Evolutionary conservation across 2,113 vertebrate species (phyloP).

Genomic region (Acanthisitta chloris): DNA sequence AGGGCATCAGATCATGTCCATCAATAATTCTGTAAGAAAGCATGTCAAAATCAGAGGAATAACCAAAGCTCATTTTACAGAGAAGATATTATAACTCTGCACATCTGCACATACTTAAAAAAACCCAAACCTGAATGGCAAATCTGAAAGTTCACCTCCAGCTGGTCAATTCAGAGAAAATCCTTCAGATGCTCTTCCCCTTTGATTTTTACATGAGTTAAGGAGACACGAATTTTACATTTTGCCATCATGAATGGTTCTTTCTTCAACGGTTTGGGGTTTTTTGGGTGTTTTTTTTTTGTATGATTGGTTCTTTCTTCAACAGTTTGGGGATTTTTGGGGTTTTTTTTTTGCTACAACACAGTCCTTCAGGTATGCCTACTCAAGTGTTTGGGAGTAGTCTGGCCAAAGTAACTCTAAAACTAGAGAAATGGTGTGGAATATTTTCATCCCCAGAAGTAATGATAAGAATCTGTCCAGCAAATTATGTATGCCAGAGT

Average conservation of each 20-base stretch:
- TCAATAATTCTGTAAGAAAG: slow-evolving; percentile 77
- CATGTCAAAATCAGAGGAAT: neutral
- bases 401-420: neutral
- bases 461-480: neutral
- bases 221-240: neutral
- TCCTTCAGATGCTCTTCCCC: neutral
- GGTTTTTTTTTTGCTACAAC: neutral
- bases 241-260: neutral
- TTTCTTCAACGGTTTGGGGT: neutral
- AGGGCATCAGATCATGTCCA: slow-evolving; percentile 83
- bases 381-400: neutral
- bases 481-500: neutral
- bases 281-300: neutral
- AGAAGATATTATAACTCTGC: neutral
- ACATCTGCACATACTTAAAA: neutral
- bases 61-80: neutral
- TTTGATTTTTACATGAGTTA: neutral
- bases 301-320: neutral
- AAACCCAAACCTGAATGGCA: neutral
- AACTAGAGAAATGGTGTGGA: neutral
- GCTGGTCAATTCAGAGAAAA: neutral
- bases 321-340: neutral
- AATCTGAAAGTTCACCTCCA: too few relatives aligned
- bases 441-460: neutral
- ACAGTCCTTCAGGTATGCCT: neutral